phyloP scores from a whole-genome alignment of 2,113 vertebrate species.

The Oncorhynchus kisutch region DNA sequence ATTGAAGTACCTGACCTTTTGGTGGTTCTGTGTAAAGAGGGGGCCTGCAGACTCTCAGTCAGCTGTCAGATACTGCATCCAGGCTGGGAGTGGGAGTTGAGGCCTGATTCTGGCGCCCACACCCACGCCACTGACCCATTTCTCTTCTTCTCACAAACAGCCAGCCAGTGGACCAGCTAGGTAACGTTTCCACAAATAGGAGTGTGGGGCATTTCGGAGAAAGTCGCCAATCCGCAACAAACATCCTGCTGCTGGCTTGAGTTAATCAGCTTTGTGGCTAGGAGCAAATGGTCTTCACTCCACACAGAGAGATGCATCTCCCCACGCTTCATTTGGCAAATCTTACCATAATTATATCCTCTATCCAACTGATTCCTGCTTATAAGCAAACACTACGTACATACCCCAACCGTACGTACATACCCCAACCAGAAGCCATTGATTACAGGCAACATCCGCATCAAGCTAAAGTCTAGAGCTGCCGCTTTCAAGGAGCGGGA shows the following conservation, averaged over 20 bases:
- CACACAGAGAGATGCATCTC: conserved; percentile 52
- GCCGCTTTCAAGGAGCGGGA: too few relatives aligned
- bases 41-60: conserved; percentile 72
- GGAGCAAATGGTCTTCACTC: conserved; percentile 67
- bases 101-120: conserved; percentile 67
- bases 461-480: too few relatives aligned
- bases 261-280: conserved; percentile 67
- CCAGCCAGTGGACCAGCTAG: conserved; percentile 54
- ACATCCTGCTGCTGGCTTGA: conserved; percentile 63
- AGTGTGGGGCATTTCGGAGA: conserved; percentile 66
- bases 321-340: too few relatives aligned
- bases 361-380: too few relatives aligned
- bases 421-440: too few relatives aligned
- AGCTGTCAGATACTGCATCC: conserved; percentile 76
- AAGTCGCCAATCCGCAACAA: conserved; percentile 59
- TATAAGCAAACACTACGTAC: too few relatives aligned
- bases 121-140: conserved; percentile 63
- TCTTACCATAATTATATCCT: too few relatives aligned
- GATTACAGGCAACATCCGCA: too few relatives aligned
- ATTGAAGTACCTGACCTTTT: conserved; percentile 70
- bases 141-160: conserved; percentile 65
- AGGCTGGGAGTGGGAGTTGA: conserved; percentile 71
- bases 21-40: conserved; percentile 63
- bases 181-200: conserved; percentile 72
- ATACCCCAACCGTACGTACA: too few relatives aligned